phyloP scores from a whole-genome alignment of 2,888 invertebrate genomes.

The Papilio demoleus region DNA sequence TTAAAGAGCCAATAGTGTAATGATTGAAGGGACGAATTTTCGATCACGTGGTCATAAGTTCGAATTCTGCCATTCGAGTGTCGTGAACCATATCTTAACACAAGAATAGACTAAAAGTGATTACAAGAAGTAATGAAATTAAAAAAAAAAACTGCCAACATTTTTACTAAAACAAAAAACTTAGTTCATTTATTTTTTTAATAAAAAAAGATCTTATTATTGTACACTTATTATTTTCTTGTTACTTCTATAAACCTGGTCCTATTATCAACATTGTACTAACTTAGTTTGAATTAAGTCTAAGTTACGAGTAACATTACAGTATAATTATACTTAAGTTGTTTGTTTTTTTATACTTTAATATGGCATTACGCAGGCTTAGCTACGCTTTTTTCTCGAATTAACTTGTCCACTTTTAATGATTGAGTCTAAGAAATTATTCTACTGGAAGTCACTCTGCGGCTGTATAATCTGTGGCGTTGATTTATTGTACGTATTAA shows the following conservation, averaged over 20 bases:
- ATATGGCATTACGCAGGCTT: neutral
- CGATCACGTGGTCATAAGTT: too few relatives aligned
- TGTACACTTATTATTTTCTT: neutral
- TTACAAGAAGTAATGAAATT: too few relatives aligned
- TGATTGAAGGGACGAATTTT: too few relatives aligned
- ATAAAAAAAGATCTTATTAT: too few relatives aligned
- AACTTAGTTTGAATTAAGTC: slow-evolving; percentile 1
- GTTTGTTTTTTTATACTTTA: neutral
- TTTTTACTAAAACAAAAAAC: too few relatives aligned
- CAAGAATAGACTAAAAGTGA: too few relatives aligned
- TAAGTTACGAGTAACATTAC: neutral
- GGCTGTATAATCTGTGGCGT: neutral
- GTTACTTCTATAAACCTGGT: neutral
- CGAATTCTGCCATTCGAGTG: too few relatives aligned
- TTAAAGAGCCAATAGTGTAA: too few relatives aligned
- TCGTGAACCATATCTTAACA: too few relatives aligned
- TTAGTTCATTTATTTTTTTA: too few relatives aligned
- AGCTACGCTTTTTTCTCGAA: neutral
- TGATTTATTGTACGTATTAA: neutral
- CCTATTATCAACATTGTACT: slow-evolving; percentile 11
- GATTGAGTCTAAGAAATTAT: neutral
- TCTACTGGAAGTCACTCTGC: neutral
- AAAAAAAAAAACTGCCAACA: too few relatives aligned
- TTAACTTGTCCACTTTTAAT: slow-evolving; percentile 1
- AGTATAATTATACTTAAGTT: neutral